Evolutionary conservation across 2,797 vertebrate genomes (phyloP).

Genomic region (Amphiprion clarkii): DNA sequence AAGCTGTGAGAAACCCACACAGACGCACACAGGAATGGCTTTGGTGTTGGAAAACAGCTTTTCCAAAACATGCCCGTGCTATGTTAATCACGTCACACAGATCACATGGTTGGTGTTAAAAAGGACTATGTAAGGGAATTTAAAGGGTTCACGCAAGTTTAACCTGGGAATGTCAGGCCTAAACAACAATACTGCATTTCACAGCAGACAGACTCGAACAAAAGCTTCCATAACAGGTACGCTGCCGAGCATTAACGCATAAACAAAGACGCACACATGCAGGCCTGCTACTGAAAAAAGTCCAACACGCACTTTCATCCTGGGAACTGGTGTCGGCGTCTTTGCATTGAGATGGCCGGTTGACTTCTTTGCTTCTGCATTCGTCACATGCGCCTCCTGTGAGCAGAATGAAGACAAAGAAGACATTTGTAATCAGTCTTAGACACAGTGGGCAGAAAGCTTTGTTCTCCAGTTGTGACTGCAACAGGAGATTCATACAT

Average conservation of each 20-base stretch:
- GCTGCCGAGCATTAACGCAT: constrained; percentile 3
- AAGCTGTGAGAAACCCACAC: constrained; percentile 44
- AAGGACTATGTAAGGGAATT: constrained; percentile 60
- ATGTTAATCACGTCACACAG: constrained; percentile 54
- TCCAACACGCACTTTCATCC: constrained; percentile 69
- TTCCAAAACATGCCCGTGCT: constrained; percentile 68
- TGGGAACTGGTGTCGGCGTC: constrained; percentile 65
- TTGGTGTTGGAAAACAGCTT: constrained; percentile 56
- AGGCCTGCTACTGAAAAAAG: constrained; percentile 3
- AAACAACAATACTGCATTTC: constrained; percentile 42
- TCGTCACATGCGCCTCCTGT: constrained; percentile 72
- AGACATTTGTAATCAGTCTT: constrained; percentile 15
- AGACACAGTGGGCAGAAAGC: background rate
- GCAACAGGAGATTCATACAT: constrained; percentile 5
- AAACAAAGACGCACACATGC: constrained; percentile 42
- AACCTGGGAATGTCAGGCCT: constrained; percentile 32
- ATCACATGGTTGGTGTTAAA: constrained; percentile 72
- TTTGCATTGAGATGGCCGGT: constrained; percentile 46
- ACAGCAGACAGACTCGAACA: constrained; percentile 11
- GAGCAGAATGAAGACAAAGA: constrained; percentile 51
- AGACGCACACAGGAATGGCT: constrained; percentile 41
- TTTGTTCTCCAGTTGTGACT: constrained; percentile 2
- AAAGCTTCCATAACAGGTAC: constrained; percentile 16
- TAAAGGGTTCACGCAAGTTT: constrained; percentile 46
- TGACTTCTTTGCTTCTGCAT: constrained; percentile 51